Evolutionary conservation across 2,797 vertebrate species (phyloP).

Genomic region (Pipistrellus nathusii): DNA sequence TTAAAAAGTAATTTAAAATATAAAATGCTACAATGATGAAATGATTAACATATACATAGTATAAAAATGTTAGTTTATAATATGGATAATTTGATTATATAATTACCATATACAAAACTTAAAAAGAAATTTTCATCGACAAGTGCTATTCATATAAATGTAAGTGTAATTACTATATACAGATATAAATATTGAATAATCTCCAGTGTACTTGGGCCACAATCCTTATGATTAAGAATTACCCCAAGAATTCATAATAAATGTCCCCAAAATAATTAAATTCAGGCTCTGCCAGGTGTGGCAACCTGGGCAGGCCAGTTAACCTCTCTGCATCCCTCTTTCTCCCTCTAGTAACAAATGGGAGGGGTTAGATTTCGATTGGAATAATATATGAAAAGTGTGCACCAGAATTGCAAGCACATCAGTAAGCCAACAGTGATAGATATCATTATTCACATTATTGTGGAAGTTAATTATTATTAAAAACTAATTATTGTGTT

Average conservation of each 20-base stretch:
- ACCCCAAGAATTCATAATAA: neutral
- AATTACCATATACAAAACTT: neutral
- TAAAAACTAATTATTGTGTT: neutral
- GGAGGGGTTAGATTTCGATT: neutral
- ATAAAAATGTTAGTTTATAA: neutral
- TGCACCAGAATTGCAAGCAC: neutral
- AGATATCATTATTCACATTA: neutral
- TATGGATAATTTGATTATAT: neutral
- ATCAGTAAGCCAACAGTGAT: neutral
- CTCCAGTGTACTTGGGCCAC: neutral
- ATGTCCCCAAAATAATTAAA: neutral
- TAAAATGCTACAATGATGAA: neutral
- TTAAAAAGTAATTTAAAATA: neutral
- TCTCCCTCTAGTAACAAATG: neutral
- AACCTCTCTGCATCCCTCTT: neutral
- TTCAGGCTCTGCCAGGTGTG: neutral
- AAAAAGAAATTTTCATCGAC: neutral
- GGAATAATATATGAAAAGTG: neutral
- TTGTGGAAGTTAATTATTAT: neutral
- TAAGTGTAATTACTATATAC: neutral
- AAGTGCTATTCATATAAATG: neutral
- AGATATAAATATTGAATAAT: conserved; percentile 4
- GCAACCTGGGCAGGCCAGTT: neutral
- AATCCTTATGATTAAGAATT: neutral
- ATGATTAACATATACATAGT: neutral